phyloP scores from a whole-genome alignment of 2,888 invertebrate genomes.

The Dascillus cervinus region DNA sequence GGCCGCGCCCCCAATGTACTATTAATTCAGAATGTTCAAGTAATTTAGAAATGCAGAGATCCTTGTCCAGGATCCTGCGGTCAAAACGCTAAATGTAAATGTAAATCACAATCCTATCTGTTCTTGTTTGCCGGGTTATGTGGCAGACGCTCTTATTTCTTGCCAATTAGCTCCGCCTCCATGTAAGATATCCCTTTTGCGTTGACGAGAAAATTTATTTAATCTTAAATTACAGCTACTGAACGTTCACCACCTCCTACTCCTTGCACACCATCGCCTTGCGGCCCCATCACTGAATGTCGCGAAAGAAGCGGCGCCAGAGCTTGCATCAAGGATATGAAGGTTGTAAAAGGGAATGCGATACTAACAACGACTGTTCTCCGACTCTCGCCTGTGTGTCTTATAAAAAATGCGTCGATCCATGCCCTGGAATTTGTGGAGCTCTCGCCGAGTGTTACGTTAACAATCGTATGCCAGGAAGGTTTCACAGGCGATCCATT shows the following conservation, averaged over 20 bases:
- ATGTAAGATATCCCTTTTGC: conserved; percentile 43
- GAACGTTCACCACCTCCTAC: conserved; percentile 58
- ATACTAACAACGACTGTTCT: conserved; percentile 69
- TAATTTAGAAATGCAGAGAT: conserved; percentile 71
- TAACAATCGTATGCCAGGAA: conserved; percentile 67
- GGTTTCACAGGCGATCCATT: conserved; percentile 79
- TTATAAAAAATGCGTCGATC: conserved; percentile 71
- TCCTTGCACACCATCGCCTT: conserved; percentile 76
- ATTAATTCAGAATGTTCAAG: conserved; percentile 75
- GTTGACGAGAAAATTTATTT: conserved; percentile 6
- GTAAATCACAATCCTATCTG: conserved; percentile 76
- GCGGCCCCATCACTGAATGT: conserved; percentile 79
- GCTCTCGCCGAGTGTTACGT: conserved; percentile 70
- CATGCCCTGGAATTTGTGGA: conserved; percentile 79
- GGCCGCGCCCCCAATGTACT: conserved; percentile 78
- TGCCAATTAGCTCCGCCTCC: conserved; percentile 43
- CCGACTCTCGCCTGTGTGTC: conserved; percentile 66
- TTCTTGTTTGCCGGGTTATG: conserved; percentile 73
- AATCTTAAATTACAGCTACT: conserved; percentile 43
- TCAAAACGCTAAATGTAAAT: conserved; percentile 72
- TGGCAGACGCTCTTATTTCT: conserved; percentile 64
- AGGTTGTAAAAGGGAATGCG: conserved; percentile 72
- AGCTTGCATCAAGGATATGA: conserved; percentile 62
- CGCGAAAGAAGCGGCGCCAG: conserved; percentile 75
- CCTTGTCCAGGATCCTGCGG: conserved; percentile 79